phyloP scores from a whole-genome alignment of 1,140 invertebrate genomes.

The Yoshiicerus persimilis region DNA sequence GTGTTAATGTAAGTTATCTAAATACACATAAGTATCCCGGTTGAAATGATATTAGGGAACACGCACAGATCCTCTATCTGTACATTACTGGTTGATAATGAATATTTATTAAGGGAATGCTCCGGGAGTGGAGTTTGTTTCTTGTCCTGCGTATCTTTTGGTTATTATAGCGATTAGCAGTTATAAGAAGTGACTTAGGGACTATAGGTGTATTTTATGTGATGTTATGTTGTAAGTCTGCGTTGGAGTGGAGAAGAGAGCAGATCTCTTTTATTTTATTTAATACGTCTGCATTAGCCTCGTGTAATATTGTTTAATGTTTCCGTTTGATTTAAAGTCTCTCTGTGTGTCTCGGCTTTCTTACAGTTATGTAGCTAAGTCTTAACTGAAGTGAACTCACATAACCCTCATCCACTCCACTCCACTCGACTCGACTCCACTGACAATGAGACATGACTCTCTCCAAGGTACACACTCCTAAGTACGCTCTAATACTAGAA shows the following conservation, averaged over 20 bases:
- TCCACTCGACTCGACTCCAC: no score
- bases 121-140: not conserved
- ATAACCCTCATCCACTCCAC: not conserved
- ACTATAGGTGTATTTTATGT: not conserved
- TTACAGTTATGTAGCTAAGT: not conserved
- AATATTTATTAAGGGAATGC: constrained; percentile 11
- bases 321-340: constrained; percentile 25
- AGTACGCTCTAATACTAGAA: not conserved
- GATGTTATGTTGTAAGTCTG: not conserved
- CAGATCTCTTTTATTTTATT: constrained; percentile 4
- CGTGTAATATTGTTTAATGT: constrained; percentile 20
- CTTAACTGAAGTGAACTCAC: not conserved
- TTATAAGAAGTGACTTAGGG: not conserved
- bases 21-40: not conserved
- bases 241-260: not conserved
- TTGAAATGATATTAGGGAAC: not conserved
- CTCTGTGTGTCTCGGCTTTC: not conserved
- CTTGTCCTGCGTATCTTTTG: not conserved
- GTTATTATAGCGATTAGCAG: not conserved
- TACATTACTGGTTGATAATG: not conserved
- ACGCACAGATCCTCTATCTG: not conserved
- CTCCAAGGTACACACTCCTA: not conserved
- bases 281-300: constrained; percentile 17
- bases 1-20: not conserved
- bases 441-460: not conserved